Evolutionary conservation across 2,113 vertebrate genomes (phyloP).

Genomic region (Sprattus sprattus): DNA sequence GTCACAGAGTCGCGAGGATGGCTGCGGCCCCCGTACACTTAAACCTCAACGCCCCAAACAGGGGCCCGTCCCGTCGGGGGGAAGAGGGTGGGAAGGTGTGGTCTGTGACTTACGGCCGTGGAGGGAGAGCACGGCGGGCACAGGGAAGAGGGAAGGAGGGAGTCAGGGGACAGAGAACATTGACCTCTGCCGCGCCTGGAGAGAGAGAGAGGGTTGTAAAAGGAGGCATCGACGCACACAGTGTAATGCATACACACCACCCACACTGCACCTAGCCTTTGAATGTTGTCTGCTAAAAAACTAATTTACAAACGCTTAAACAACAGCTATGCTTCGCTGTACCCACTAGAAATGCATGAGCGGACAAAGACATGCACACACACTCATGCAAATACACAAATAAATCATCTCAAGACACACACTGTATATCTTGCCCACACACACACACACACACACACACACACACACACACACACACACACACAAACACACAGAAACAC

Average conservation of each 20-base stretch:
- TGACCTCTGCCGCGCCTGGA: too few relatives aligned
- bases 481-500: not conserved
- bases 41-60: not conserved
- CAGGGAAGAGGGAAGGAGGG: not conserved
- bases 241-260: too few relatives aligned
- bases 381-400: too few relatives aligned
- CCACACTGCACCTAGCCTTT: too few relatives aligned
- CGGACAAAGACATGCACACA: too few relatives aligned
- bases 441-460: not conserved
- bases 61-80: not conserved
- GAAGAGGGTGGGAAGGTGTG: not conserved
- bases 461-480: not conserved
- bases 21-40: slow-evolving; percentile 48
- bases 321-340: too few relatives aligned
- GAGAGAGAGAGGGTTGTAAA: too few relatives aligned
- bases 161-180: too few relatives aligned
- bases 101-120: not conserved
- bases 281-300: not conserved
- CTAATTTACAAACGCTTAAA: too few relatives aligned
- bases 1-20: slow-evolving; percentile 44
- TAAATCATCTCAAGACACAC: not conserved
- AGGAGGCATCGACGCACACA: too few relatives aligned
- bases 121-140: not conserved
- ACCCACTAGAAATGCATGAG: too few relatives aligned
- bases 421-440: slow-evolving; percentile 42